Conservation (phyloP, 2,797 vertebrate genomes). For the Rachycentron canadum region DNA sequence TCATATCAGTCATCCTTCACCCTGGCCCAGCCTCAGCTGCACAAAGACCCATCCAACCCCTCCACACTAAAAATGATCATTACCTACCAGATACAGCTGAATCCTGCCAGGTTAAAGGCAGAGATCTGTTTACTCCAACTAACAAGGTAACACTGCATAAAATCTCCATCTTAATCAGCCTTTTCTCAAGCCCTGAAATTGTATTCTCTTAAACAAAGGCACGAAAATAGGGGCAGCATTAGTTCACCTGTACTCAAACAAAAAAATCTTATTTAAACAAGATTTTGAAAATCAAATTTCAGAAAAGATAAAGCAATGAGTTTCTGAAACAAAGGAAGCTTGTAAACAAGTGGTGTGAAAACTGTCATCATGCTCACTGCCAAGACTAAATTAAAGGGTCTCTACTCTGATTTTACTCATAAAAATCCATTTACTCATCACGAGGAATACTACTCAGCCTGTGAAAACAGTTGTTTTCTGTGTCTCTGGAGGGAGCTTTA, state of each 20-base stretch:
- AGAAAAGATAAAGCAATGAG: slow-evolving; percentile 4
- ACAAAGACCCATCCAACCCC: slow-evolving; percentile 63
- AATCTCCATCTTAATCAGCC: slow-evolving; percentile 46
- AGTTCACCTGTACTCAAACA: not conserved
- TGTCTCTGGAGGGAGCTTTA: not conserved
- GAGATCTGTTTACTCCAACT: slow-evolving; percentile 47
- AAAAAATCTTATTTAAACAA: not conserved
- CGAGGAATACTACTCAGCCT: not conserved
- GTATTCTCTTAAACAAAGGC: slow-evolving; percentile 10
- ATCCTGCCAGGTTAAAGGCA: slow-evolving; percentile 46
- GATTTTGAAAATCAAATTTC: slow-evolving; percentile 3
- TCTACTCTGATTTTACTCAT: not conserved
- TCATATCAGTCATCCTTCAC: slow-evolving; percentile 83
- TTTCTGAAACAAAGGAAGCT: not conserved
- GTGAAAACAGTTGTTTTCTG: not conserved
- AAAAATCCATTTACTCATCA: not conserved
- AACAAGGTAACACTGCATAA: slow-evolving; percentile 48
- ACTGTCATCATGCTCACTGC: not conserved
- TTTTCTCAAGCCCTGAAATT: slow-evolving; percentile 3
- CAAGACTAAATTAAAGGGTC: not conserved
- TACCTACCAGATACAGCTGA: slow-evolving; percentile 47
- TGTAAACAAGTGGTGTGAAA: slow-evolving; percentile 1
- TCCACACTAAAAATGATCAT: slow-evolving; percentile 65
- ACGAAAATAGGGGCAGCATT: not conserved
- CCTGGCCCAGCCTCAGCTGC: slow-evolving; percentile 76